A percentile compares a stretch with the other conserved stretches of the same genome.
Evolutionary conservation across 2,888 invertebrate species (phyloP).

Genomic region (Hyppa rectilinea): DNA sequence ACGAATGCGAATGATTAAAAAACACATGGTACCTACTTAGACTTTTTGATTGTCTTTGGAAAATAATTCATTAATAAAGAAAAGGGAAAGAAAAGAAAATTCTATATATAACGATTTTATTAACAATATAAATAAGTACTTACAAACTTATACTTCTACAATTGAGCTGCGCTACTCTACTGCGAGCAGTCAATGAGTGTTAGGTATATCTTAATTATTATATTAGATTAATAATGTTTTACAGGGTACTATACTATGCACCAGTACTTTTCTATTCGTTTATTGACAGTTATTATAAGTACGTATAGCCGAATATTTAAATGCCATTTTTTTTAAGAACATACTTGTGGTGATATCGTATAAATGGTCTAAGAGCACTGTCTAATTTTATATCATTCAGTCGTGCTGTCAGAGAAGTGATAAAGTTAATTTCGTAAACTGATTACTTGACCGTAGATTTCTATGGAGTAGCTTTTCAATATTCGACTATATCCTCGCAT

Average conservation of each 20-base stretch:
- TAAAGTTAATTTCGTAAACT: conserved; percentile 2
- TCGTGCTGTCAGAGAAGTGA: neutral
- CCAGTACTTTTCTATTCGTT: conserved; percentile 74
- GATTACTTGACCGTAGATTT: conserved; percentile 8
- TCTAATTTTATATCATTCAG: conserved; percentile 12
- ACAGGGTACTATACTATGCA: conserved; percentile 80
- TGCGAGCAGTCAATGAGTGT: conserved; percentile 88
- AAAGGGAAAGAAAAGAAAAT: conserved; percentile 65
- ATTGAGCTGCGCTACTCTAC: conserved; percentile 91
- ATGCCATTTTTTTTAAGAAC: conserved; percentile 15
- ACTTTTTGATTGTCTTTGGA: neutral
- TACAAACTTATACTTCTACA: conserved; percentile 89
- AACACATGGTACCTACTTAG: neutral
- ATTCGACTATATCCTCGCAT: conserved; percentile 63
- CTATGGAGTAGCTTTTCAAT: conserved; percentile 52
- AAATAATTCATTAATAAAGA: neutral
- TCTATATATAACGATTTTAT: conserved; percentile 90
- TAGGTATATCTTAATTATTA: conserved; percentile 72
- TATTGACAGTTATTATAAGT: conserved; percentile 60
- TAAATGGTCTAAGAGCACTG: conserved; percentile 19
- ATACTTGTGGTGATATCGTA: neutral
- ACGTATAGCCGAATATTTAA: conserved; percentile 63
- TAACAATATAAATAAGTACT: conserved; percentile 91
- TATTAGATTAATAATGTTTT: conserved; percentile 67
- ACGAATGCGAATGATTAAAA: neutral